Conservation (phyloP, 2,113 vertebrate genomes). For the Carassius gibelio region DNA sequence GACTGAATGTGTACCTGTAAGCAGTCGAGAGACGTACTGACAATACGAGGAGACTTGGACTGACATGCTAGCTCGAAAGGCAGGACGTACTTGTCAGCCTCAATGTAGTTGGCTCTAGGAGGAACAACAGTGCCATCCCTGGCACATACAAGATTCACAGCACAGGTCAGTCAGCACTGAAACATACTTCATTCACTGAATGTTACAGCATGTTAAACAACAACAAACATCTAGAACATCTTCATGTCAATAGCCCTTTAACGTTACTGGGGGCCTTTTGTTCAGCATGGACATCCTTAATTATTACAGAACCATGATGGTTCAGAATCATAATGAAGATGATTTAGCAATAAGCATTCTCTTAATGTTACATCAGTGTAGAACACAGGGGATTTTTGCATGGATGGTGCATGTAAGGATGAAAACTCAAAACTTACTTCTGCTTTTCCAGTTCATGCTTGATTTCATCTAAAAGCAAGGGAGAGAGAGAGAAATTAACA, state of each 20-base stretch:
- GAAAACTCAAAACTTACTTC: conserved; percentile 52
- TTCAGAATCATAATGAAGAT: neutral
- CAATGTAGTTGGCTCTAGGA: conserved; percentile 93
- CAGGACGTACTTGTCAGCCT: conserved; percentile 96
- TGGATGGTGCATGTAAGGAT: neutral
- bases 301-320: conserved; percentile 7
- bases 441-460: conserved; percentile 62
- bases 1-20: conserved; percentile 80
- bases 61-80: conserved; percentile 97
- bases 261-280: neutral
- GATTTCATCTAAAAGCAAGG: conserved; percentile 53
- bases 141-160: conserved; percentile 39
- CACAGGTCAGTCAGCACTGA: neutral
- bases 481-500: neutral
- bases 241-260: neutral
- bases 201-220: neutral
- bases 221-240: neutral
- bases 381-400: neutral
- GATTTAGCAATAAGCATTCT: neutral
- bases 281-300: neutral
- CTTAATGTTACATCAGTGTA: neutral
- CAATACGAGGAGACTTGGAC: conserved; percentile 93
- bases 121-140: conserved; percentile 85
- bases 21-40: conserved; percentile 95
- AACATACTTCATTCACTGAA: neutral